A percentile compares a stretch with the other conserved stretches of the same genome.
Evolutionary conservation across 2,797 vertebrate genomes (phyloP).

Genomic region (Emys orbicularis): DNA sequence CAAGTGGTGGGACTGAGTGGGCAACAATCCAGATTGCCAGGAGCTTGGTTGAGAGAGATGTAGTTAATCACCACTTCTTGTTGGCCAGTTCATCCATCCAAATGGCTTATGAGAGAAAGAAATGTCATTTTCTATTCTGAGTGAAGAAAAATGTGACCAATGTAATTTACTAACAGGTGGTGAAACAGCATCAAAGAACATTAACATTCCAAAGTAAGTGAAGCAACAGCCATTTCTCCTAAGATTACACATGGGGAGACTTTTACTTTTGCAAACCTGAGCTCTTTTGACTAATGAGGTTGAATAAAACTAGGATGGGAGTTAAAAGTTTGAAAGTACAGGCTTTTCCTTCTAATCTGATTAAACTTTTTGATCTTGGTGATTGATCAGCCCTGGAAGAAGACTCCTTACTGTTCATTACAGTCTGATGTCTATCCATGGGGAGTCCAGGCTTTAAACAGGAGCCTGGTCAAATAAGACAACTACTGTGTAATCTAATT

Average conservation of each 20-base stretch:
- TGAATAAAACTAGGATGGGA: neutral
- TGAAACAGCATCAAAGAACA: neutral
- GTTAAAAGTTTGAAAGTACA: constrained; percentile 3
- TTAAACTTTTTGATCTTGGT: constrained; percentile 28
- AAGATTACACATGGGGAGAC: neutral
- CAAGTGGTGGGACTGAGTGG: neutral
- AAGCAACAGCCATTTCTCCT: neutral
- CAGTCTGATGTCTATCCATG: constrained; percentile 53
- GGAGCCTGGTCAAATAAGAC: constrained; percentile 60
- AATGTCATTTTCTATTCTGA: neutral
- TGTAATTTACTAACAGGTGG: neutral
- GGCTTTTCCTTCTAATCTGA: constrained; percentile 16
- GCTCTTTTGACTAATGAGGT: constrained; percentile 11
- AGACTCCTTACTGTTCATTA: constrained; percentile 58
- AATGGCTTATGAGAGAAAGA: neutral
- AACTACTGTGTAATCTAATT: constrained; percentile 30
- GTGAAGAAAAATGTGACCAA: neutral
- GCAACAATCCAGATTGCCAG: neutral
- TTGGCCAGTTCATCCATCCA: neutral
- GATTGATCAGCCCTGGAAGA: constrained; percentile 51
- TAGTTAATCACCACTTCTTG: neutral
- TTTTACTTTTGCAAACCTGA: neutral
- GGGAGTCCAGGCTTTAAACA: constrained; percentile 54
- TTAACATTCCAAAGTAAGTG: neutral
- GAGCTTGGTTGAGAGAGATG: neutral